Evolutionary conservation across 2,113 vertebrate species (phyloP).

Genomic region (Tyto alba): DNA sequence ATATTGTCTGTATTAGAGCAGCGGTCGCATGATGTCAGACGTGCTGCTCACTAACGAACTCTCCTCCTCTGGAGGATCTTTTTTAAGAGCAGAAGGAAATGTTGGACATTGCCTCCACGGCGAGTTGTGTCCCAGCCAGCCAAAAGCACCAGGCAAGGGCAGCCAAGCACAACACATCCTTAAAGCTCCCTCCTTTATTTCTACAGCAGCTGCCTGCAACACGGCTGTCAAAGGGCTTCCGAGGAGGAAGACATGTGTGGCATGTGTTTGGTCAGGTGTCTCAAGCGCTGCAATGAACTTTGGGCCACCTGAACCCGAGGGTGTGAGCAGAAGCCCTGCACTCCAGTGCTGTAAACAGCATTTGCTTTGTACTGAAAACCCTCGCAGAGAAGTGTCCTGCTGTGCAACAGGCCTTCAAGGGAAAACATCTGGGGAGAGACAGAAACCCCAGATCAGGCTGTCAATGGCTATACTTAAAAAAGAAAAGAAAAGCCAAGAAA

Average conservation of each 20-base stretch:
- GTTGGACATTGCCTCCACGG: not conserved
- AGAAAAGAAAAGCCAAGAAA: not conserved
- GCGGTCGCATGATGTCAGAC: not conserved
- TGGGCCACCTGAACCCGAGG: not conserved
- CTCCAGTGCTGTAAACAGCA: not conserved
- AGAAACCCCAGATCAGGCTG: not conserved
- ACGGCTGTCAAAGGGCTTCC: not conserved
- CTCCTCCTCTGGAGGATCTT: not conserved
- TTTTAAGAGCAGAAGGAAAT: not conserved
- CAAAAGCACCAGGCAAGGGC: not conserved
- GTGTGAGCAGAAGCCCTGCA: not conserved
- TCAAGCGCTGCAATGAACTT: not conserved
- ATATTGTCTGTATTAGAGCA: not conserved
- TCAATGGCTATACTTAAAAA: not conserved
- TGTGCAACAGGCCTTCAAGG: not conserved
- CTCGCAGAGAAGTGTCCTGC: not conserved
- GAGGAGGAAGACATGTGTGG: not conserved
- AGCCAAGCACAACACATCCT: constrained; percentile 20
- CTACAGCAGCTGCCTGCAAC: not conserved
- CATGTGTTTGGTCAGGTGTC: not conserved
- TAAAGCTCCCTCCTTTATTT: not conserved
- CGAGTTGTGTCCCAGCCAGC: not conserved
- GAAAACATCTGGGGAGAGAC: not conserved
- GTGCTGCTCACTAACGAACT: not conserved
- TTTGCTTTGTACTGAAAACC: not conserved